These are phyloP conservation scores for Pyrocoelia pectoralis DNA, from an alignment of 2,888 invertebrate genomes.

Conservation along the genomic window DNA sequence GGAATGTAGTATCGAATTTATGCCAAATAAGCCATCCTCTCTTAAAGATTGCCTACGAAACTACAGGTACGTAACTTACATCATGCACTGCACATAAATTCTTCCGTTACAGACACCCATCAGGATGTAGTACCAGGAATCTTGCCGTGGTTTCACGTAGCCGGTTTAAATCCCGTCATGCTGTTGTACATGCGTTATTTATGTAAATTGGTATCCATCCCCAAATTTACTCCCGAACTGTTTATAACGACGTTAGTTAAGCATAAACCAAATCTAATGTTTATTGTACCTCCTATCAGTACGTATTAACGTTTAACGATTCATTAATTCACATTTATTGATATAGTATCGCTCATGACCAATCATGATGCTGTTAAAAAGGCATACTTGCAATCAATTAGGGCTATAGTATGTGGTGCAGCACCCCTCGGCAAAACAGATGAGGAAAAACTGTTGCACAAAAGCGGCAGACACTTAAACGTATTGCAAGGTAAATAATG, in stretches of 20 bases:
- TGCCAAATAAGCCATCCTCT: neutral
- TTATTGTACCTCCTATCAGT: constrained; percentile 83
- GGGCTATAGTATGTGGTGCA: constrained; percentile 61
- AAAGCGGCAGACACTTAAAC: constrained; percentile 43
- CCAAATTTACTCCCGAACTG: constrained; percentile 75
- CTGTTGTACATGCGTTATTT: constrained; percentile 57
- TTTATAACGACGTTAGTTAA: constrained; percentile 72
- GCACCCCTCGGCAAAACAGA: constrained; percentile 58
- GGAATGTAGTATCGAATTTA: constrained; percentile 63
- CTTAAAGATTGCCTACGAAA: neutral
- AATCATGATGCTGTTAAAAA: constrained; percentile 56
- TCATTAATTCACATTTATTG: neutral
- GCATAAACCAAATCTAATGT: constrained; percentile 69
- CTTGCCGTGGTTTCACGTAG: constrained; percentile 85
- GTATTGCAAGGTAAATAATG: constrained; percentile 45
- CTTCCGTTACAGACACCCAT: constrained; percentile 55
- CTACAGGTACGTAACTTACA: constrained; percentile 5
- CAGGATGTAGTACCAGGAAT: constrained; percentile 74
- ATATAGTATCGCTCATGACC: constrained; percentile 74
- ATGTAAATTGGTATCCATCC: constrained; percentile 71
- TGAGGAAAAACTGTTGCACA: constrained; percentile 49
- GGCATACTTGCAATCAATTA: constrained; percentile 59
- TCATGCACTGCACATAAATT: neutral
- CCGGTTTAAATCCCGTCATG: constrained; percentile 65
- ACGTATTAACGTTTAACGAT: constrained; percentile 46